A percentile compares a stretch with the other conserved stretches of the same genome.
Conservation (phyloP, 1,140 invertebrate species). For the Oreohelix idahoensis region DNA sequence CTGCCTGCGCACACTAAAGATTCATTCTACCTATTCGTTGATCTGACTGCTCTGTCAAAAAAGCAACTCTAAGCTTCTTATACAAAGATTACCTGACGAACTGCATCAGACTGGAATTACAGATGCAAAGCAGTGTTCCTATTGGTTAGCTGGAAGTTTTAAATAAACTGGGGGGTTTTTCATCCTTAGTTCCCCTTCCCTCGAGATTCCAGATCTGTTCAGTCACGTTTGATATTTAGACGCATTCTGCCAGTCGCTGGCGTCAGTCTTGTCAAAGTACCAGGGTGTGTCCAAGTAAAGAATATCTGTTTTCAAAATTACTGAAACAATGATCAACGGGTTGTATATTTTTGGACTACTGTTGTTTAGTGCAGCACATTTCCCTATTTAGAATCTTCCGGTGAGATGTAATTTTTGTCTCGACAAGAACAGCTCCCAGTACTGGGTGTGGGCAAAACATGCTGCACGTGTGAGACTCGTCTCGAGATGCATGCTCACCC, state of each 20-base stretch:
- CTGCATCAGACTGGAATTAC: background rate
- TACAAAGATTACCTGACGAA: background rate
- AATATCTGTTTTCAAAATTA: background rate
- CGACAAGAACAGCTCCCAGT: background rate
- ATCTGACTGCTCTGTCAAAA: background rate
- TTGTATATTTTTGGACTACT: too few species aligned
- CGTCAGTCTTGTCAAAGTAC: background rate
- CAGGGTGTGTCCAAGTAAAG: background rate
- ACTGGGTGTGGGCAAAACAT: background rate
- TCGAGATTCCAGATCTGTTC: background rate
- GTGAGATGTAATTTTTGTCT: too few species aligned
- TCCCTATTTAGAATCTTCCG: too few species aligned
- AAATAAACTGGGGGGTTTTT: background rate
- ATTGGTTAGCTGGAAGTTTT: background rate
- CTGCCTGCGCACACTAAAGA: background rate
- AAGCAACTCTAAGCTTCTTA: constrained; percentile 6
- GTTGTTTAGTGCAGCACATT: too few species aligned
- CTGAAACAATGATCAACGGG: too few species aligned
- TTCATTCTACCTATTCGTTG: background rate
- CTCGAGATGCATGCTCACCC: background rate
- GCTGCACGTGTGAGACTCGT: background rate
- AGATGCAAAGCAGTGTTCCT: background rate
- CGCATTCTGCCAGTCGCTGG: too few species aligned
- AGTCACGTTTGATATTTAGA: background rate
- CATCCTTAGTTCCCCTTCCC: background rate